Percentiles rank a stretch among this genome's conserved stretches.
Conservation (phyloP, 2,888 invertebrate genomes). For the Tetragonula carbonaria region DNA sequence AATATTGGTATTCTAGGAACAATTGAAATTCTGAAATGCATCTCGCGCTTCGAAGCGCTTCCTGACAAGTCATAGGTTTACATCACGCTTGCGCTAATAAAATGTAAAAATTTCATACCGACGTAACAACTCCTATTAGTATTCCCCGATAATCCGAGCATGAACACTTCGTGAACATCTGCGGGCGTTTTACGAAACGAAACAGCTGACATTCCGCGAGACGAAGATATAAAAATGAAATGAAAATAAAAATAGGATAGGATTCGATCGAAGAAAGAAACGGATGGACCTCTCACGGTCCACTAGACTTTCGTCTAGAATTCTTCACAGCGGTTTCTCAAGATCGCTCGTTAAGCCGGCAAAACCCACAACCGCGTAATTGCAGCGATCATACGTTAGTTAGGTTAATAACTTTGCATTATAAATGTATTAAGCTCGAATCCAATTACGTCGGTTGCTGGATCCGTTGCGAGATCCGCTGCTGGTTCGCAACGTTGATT, state of each 20-base stretch:
- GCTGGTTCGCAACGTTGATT: conserved; percentile 37
- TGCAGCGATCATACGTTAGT: conserved; percentile 75
- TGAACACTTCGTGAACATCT: conserved; percentile 8
- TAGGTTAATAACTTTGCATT: conserved; percentile 78
- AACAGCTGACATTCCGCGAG: neutral
- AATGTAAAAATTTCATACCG: no score
- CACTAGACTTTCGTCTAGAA: conserved; percentile 43
- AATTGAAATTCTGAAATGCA: no score
- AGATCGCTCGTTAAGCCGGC: conserved; percentile 76
- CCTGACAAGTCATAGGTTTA: no score
- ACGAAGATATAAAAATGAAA: neutral
- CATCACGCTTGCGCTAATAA: no score
- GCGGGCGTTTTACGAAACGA: conserved; percentile 55
- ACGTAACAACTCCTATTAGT: neutral
- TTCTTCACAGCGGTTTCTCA: conserved; percentile 51
- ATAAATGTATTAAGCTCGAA: conserved; percentile 78
- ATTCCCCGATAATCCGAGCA: conserved; percentile 19
- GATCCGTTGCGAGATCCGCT: conserved; percentile 54
- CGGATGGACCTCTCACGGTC: conserved; percentile 43
- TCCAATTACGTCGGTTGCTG: conserved; percentile 73
- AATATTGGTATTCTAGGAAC: no score
- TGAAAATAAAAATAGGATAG: neutral
- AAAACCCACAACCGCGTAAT: conserved; percentile 76
- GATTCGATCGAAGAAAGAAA: conserved; percentile 6
- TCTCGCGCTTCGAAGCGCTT: no score